A percentile compares a stretch with the other conserved stretches of the same genome.
Conservation (phyloP, 2,888 invertebrate species). For the Eueremaeus valkanovi region DNA sequence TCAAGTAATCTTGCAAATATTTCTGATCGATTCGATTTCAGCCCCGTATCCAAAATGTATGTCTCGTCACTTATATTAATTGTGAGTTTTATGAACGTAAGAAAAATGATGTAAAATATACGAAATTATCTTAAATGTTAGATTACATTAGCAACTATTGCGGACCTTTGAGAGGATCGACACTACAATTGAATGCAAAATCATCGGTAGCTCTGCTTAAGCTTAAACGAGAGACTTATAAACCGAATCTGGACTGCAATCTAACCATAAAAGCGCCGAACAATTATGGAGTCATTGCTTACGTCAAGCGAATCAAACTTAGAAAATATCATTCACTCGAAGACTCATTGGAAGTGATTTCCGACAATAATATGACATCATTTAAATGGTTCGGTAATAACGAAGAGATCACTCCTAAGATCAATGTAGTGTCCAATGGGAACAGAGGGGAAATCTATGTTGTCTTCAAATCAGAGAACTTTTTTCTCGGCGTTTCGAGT, state of each 20-base stretch:
- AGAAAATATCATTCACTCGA: not conserved
- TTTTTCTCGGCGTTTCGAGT: not conserved
- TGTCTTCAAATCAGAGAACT: conserved; percentile 31
- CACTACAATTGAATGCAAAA: not conserved
- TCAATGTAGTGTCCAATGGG: conserved; percentile 11
- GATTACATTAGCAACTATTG: conserved; percentile 40
- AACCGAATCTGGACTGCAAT: conserved; percentile 36
- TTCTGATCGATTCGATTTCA: not conserved
- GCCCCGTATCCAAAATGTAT: conserved; percentile 29
- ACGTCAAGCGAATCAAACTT: conserved; percentile 32
- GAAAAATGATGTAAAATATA: not conserved
- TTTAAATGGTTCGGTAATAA: conserved; percentile 32
- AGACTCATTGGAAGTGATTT: conserved; percentile 30
- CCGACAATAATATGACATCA: conserved; percentile 33
- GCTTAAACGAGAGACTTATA: conserved; percentile 37
- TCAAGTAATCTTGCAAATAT: not conserved
- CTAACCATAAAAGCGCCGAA: conserved; percentile 31
- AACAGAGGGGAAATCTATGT: conserved; percentile 23
- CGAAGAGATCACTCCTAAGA: conserved; percentile 27
- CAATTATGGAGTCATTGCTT: conserved; percentile 37
- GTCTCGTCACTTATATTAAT: not conserved
- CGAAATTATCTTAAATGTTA: not conserved
- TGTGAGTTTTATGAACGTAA: not conserved
- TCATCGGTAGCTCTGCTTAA: conserved; percentile 32
- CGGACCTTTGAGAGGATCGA: not conserved